Conservation (phyloP, 35 echinoderm and acorn worm genomes). For the Hemicentrotus pulcherrimus region DNA sequence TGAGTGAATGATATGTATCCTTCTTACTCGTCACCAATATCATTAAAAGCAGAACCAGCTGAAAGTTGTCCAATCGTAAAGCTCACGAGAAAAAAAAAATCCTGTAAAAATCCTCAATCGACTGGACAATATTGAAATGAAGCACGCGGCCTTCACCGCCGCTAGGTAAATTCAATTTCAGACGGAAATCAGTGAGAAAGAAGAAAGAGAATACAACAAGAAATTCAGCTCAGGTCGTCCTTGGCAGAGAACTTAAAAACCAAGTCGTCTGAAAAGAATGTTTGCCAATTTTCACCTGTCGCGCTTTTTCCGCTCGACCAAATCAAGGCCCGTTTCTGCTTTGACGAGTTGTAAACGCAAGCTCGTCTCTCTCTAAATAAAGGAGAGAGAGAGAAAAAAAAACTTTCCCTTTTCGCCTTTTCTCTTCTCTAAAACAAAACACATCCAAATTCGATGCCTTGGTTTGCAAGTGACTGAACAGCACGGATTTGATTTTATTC, state of each 20-base stretch:
- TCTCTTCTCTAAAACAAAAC: background rate
- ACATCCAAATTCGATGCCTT: background rate
- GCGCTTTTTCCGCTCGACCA: background rate
- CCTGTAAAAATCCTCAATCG: conserved; percentile 17
- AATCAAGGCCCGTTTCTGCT: background rate
- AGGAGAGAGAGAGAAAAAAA: background rate
- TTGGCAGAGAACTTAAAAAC: background rate
- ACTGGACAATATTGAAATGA: conserved; percentile 13
- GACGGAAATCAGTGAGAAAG: background rate
- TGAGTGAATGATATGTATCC: background rate
- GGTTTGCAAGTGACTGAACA: background rate
- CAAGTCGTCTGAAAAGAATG: background rate
- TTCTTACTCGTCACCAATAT: background rate
- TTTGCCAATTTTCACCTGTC: conserved; percentile 1
- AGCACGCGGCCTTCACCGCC: background rate
- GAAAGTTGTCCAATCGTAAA: background rate
- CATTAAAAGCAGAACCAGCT: background rate
- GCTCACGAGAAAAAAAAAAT: background rate
- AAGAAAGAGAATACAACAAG: background rate
- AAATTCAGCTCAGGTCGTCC: background rate
- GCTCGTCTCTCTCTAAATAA: background rate
- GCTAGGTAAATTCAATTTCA: background rate
- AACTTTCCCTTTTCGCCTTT: background rate
- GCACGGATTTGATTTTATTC: background rate
- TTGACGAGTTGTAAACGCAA: background rate